phyloP scores from a whole-genome alignment of 92 coral and sea anemone species.

The Phenganax marumi region DNA sequence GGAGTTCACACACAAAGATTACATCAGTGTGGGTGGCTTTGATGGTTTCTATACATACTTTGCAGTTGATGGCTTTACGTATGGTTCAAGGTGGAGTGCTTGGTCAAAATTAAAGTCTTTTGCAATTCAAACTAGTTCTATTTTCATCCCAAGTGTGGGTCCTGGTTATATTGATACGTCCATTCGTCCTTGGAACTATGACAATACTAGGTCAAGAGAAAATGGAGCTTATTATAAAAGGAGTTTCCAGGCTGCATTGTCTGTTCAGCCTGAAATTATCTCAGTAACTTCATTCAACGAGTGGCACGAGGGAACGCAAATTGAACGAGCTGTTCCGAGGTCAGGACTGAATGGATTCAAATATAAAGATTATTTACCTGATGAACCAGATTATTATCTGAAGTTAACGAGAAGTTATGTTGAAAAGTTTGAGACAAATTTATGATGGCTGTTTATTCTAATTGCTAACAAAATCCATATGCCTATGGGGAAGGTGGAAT shows the following conservation, averaged over 20 bases:
- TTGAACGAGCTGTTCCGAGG: constrained; percentile 86
- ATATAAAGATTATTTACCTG: constrained; percentile 71
- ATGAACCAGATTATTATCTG: constrained; percentile 72
- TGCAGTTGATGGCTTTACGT: constrained; percentile 85
- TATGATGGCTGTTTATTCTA: too few species aligned
- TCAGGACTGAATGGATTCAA: constrained; percentile 55
- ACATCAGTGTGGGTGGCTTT: constrained; percentile 78
- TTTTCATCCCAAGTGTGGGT: constrained; percentile 95
- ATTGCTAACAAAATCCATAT: too few species aligned
- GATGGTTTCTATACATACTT: constrained; percentile 97
- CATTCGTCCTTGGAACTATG: constrained; percentile 86
- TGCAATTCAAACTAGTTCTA: constrained; percentile 70
- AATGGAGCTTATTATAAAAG: constrained; percentile 78
- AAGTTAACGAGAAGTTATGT: constrained; percentile 69
- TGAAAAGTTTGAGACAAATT: constrained; percentile 46
- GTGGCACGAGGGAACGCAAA: constrained; percentile 99
- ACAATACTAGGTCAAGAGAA: constrained; percentile 68
- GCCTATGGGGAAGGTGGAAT: too few species aligned
- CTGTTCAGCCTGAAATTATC: constrained; percentile 72
- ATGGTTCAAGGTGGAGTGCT: constrained; percentile 80
- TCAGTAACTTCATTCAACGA: constrained; percentile 93
- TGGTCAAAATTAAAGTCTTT: constrained; percentile 76
- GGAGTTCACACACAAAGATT: constrained; percentile 67
- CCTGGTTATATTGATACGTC: constrained; percentile 90
- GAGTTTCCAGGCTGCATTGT: constrained; percentile 87